These are phyloP conservation scores for Amphipoea lucens DNA, from an alignment of 2,888 invertebrate species.

Conservation along the genomic window DNA sequence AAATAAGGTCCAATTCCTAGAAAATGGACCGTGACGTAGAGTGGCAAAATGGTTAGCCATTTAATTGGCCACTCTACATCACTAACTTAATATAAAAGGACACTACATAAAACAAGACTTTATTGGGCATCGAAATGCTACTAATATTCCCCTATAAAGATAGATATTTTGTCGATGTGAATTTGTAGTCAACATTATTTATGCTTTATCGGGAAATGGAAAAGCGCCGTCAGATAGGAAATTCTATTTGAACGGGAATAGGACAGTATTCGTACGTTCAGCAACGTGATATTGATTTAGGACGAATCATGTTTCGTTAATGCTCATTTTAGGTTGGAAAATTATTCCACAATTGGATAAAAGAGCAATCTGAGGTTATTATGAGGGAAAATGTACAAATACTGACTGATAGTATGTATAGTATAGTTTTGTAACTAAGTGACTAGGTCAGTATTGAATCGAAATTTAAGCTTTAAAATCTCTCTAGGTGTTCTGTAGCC, in stretches of 20 bases:
- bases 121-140: background rate
- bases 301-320: constrained; percentile 45
- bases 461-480: background rate
- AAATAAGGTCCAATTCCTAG: background rate
- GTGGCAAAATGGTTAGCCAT: too few species aligned
- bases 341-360: constrained; percentile 11
- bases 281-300: constrained; percentile 55
- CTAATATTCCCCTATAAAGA: constrained; percentile 13
- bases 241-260: constrained; percentile 57
- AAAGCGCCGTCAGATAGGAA: constrained; percentile 50
- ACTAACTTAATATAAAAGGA: background rate
- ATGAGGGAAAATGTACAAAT: background rate
- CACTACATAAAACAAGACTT: background rate
- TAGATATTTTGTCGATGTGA: constrained; percentile 17
- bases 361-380: background rate
- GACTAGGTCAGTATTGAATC: background rate
- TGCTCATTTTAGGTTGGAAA: constrained; percentile 20
- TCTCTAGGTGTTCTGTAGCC: too few species aligned
- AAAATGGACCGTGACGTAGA: too few species aligned
- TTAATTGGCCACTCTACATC: too few species aligned
- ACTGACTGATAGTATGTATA: background rate
- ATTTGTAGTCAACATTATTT: constrained; percentile 47
- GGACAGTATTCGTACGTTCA: constrained; percentile 40
- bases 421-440: background rate
- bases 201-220: constrained; percentile 55